These are phyloP conservation scores for Odontocerum albicorne DNA, from an alignment of 2,888 invertebrate species.

Conservation along the genomic window DNA sequence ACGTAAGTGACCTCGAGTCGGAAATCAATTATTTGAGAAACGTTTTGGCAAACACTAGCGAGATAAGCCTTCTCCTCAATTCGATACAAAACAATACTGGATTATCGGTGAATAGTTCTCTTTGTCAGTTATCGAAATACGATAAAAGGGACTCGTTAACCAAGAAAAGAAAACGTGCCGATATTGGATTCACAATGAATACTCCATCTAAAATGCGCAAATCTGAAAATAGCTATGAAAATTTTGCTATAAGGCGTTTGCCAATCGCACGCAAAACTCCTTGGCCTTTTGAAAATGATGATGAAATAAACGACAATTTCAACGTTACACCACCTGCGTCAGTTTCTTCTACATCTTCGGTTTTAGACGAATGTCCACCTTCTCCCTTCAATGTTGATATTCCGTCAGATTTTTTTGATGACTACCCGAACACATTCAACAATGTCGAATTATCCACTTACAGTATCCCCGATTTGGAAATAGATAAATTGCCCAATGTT, in stretches of 20 bases:
- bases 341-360: constrained; percentile 6
- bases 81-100: constrained; percentile 42
- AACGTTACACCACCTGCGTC: constrained; percentile 11
- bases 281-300: constrained; percentile 11
- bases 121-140: constrained; percentile 1
- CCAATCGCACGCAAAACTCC: constrained; percentile 18
- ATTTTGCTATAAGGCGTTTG: background rate
- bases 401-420: constrained; percentile 15
- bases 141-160: background rate
- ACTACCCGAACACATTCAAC: constrained; percentile 12
- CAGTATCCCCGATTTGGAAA: too few relatives aligned
- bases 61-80: constrained; percentile 53
- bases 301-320: background rate
- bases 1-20: constrained; percentile 51
- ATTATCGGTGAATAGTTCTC: constrained; percentile 20
- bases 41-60: constrained; percentile 56
- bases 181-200: too few relatives aligned
- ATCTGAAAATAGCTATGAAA: background rate
- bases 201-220: too few relatives aligned
- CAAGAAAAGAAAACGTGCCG: background rate
- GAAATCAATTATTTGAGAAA: constrained; percentile 59
- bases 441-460: constrained; percentile 9
- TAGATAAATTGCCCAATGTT: too few relatives aligned
- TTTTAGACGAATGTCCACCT: constrained; percentile 5
- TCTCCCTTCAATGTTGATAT: constrained; percentile 24